Evolutionary conservation across 2,888 invertebrate genomes (phyloP), one percentile per base, ranked within the genome.

Genomic region (Pelosia muscerda): DNA sequence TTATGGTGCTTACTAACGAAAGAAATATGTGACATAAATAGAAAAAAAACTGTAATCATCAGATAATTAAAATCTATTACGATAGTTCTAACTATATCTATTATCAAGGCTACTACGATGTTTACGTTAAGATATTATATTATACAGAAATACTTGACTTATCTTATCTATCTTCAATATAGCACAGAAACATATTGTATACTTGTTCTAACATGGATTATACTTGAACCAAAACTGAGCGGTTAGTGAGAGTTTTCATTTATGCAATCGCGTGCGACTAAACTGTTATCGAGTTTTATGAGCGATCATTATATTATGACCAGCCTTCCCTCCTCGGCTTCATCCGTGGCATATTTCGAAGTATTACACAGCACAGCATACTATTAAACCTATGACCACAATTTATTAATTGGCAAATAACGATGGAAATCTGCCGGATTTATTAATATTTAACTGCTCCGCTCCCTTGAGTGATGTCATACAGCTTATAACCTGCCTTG

Each of bases 61-160:
- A 55, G 54, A 55, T 55, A 55, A 49, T 55, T 55, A 11, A 22
- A 23, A 55, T 55, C 22, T 55, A 23, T 55, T 55, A 6, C 54
- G 25, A 25, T 55, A 23, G 25, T 23, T 55, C 22, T 55, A 13
- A 55, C 54, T 55, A 55, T 55, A 55, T 57, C 55, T 65, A 34
- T 66, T 72, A 72, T 69, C 70, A 71, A 60, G 65, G 61, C 65
- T 70, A 75, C 76, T 74, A 79, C 71, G 65, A 69, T 76, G 69
- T 73, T 74, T 79, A 73, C 72, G 69, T 59, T 77, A 63, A 11
- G 23, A 11, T 55, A 77, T 70, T 26, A 11, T 55, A 77, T 70
- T 11, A 42, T 22, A 65, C 58, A 71, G 71, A 64, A 64, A 53
- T 56, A 66, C 55, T 25, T 38, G 26, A 22, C 42, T 34, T 69